Conservation (phyloP, 2,888 invertebrate genomes). For the Lasioglossum oenotherae region DNA sequence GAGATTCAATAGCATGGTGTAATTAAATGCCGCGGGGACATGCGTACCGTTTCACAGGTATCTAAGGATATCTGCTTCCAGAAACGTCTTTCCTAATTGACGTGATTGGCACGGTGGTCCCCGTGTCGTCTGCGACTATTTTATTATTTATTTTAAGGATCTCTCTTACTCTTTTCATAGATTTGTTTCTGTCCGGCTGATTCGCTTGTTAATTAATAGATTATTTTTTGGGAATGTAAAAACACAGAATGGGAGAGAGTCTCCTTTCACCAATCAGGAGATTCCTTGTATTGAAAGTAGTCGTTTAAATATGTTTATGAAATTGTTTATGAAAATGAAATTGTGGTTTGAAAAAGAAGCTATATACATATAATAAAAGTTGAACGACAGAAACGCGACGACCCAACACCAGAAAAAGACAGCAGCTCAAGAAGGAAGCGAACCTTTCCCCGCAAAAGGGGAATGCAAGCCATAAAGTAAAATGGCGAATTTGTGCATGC, state of each 20-base stretch:
- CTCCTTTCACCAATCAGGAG: background rate
- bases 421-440: background rate
- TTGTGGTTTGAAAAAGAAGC: background rate
- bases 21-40: constrained; percentile 26
- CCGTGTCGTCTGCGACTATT: background rate
- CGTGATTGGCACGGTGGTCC: constrained; percentile 18
- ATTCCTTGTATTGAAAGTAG: background rate
- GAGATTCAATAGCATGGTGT: constrained; percentile 15
- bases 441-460: background rate
- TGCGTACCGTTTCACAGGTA: background rate
- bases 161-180: background rate
- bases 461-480: background rate
- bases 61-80: background rate
- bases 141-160: background rate
- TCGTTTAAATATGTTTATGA: no score
- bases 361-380: no score
- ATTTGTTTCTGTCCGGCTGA: background rate
- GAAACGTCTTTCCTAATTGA: constrained; percentile 7
- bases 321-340: background rate
- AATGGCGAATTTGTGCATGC: background rate
- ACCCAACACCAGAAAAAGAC: background rate
- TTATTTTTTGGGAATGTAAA: background rate
- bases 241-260: background rate
- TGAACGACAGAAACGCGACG: background rate
- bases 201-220: background rate